phyloP scores from a whole-genome alignment of 2,888 invertebrate species.

The Dendrolimus pini region DNA sequence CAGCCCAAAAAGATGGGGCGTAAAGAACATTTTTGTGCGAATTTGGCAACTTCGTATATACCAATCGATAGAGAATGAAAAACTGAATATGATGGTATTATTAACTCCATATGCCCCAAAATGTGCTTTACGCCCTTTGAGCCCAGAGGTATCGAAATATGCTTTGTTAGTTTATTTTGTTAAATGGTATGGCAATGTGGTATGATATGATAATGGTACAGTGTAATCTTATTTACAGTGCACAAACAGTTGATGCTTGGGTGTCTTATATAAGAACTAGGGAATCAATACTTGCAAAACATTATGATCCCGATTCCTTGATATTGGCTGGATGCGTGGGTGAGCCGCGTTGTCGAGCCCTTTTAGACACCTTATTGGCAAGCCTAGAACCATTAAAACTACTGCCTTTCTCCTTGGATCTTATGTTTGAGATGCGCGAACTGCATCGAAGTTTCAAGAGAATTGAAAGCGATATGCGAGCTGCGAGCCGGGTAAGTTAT shows the following conservation, averaged over 20 bases:
- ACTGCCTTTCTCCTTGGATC: constrained; percentile 88
- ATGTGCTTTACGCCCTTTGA: too few species aligned
- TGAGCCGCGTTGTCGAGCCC: constrained; percentile 74
- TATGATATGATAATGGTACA: too few species aligned
- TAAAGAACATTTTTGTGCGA: too few species aligned
- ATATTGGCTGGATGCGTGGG: constrained; percentile 79
- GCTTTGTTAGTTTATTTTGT: constrained; percentile 5
- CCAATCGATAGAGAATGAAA: too few species aligned
- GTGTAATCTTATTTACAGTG: constrained; percentile 56
- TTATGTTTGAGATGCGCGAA: constrained; percentile 86
- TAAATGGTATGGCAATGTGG: not conserved
- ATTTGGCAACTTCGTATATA: too few species aligned
- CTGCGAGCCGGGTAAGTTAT: constrained; percentile 64
- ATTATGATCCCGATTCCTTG: constrained; percentile 86
- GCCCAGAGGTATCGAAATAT: not conserved
- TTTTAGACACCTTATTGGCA: constrained; percentile 84
- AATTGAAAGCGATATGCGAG: constrained; percentile 76
- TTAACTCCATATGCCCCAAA: too few species aligned
- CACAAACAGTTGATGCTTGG: constrained; percentile 94
- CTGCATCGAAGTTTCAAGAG: constrained; percentile 85
- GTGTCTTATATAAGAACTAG: constrained; percentile 89
- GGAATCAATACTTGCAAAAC: constrained; percentile 87
- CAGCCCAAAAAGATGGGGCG: too few species aligned
- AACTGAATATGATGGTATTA: too few species aligned
- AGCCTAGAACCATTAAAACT: constrained; percentile 87